Evolutionary conservation across 2,797 vertebrate species (phyloP).

Genomic region (Columba guinea): DNA sequence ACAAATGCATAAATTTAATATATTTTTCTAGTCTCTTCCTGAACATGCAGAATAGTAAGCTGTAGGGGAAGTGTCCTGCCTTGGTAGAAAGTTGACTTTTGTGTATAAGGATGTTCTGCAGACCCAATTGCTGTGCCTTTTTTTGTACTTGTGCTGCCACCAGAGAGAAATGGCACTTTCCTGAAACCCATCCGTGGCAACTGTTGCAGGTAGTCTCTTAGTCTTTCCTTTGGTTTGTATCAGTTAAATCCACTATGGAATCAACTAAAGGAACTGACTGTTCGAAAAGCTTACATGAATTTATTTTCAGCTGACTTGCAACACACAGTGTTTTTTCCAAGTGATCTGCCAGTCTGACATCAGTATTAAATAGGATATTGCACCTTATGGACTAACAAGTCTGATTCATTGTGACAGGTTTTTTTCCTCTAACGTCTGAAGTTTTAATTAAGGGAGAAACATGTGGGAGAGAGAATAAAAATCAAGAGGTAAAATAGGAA

Average conservation of each 20-base stretch:
- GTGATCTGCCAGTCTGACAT: constrained; percentile 12
- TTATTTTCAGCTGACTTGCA: background rate
- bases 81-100: background rate
- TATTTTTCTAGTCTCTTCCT: background rate
- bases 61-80: background rate
- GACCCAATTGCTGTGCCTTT: background rate
- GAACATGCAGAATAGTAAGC: background rate
- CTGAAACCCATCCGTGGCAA: background rate
- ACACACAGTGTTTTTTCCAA: background rate
- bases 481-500: constrained; percentile 41
- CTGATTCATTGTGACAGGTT: constrained; percentile 24
- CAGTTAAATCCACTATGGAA: background rate
- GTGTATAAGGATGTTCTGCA: background rate
- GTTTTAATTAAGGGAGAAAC: constrained; percentile 43
- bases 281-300: background rate
- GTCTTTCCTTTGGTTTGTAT: background rate
- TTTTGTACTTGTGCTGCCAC: background rate
- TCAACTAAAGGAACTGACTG: background rate
- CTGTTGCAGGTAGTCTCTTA: background rate
- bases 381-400: constrained; percentile 9
- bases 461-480: constrained; percentile 44
- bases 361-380: background rate
- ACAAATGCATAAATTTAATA: background rate
- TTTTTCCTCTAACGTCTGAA: constrained; percentile 16
- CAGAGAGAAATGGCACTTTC: background rate